phyloP scores from a whole-genome alignment of 2,113 vertebrate species.

The Oryzias melastigma region DNA sequence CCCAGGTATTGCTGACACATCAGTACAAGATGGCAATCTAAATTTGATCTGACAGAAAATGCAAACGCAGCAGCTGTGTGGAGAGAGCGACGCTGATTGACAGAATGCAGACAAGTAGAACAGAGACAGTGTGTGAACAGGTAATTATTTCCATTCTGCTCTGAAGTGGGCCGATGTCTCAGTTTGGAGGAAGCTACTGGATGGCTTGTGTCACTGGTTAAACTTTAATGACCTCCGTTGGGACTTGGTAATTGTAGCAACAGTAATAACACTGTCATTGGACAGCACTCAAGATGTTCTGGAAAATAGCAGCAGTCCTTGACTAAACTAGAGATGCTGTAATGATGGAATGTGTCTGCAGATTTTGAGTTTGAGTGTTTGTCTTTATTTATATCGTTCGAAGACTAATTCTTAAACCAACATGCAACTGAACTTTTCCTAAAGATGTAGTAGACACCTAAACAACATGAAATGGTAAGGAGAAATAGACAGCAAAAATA shows the following conservation, averaged over 20 bases:
- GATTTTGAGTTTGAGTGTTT: background rate
- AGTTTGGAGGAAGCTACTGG: background rate
- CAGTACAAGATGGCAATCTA: background rate
- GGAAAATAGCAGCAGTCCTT: background rate
- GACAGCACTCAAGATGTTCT: background rate
- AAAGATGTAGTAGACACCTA: no score
- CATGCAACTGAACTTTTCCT: no score
- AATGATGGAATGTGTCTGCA: slow-evolving; percentile 9
- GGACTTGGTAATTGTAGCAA: slow-evolving; percentile 12
- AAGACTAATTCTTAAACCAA: background rate
- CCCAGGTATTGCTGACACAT: background rate
- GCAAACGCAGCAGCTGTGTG: background rate
- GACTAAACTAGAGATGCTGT: slow-evolving; percentile 10
- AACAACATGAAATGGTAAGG: no score
- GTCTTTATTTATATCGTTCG: background rate
- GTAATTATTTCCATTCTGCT: slow-evolving; percentile 3
- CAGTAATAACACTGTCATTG: slow-evolving; percentile 3
- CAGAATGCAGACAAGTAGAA: background rate
- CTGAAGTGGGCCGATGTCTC: slow-evolving; percentile 1
- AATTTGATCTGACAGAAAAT: slow-evolving; percentile 2
- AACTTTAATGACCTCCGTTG: slow-evolving; percentile 31
- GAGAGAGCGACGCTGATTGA: background rate
- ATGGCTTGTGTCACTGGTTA: slow-evolving; percentile 15
- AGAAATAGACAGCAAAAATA: no score
- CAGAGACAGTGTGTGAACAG: background rate